Evolutionary conservation across 2,888 invertebrate genomes (phyloP), one percentile per base, ranked within the genome.

Genomic region (Lamellibrachia columna): DNA sequence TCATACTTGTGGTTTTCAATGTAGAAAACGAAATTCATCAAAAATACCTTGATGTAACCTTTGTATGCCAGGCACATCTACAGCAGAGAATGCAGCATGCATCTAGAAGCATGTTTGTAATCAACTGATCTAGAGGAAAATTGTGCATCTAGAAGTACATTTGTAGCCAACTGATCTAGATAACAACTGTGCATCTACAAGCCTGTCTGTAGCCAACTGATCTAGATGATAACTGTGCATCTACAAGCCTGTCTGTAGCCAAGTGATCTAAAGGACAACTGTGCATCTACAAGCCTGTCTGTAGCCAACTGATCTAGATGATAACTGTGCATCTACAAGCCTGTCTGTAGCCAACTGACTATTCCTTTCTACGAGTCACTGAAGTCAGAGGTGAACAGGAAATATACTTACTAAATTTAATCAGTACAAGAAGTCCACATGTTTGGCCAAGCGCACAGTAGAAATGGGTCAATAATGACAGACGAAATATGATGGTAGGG

Each of bases 61-160:
- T n/a, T 75, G 75, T 75, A 15, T 75, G 75, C 75, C 75, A 75
- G 22, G n/a, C 75, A 75, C 75, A 75, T 75, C 75, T 75, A 75
- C 6, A 75, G 75, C 75, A 75, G 75, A 75, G 22, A 22, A 75
- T 9, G 60, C 60, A 75, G 75, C n/a, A n/a, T 75, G 6, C 75
- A 15, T 75, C n/a, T 22, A 22, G 22, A 75, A 75, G 15, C n/a
- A 1, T 75, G 22, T 75, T 22, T 22, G 1, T 75, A 22, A 40
- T n/a, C 75, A 75, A 22, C 75, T 22, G 75, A 15, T 4, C 22
- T 22, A 75, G 75, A 75, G 75, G 75, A 75, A 7, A 15, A 75
- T 2, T 75, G n/a, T 22, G 22, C 22, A 40, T 40, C 40, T 40
- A 40, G 40, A 40, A 40, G 40, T 40, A 40, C 40, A 40, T 40